Base-by-base conservation (phyloP, 2,888 invertebrate genomes). In the Merodon equestris region DNA sequence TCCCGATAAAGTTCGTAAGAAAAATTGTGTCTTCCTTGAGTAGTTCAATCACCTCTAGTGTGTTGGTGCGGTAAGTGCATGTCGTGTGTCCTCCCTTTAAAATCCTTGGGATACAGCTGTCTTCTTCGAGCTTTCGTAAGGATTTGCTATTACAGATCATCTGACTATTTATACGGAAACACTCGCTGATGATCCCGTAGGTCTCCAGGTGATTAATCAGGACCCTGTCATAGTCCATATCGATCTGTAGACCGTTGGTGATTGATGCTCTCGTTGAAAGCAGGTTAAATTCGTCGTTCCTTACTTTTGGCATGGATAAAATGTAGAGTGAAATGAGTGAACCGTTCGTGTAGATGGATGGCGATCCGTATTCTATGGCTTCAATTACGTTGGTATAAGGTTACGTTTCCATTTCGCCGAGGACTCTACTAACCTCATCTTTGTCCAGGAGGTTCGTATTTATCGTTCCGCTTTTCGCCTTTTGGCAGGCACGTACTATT, bases 331-430 rank as follows among this genome's bases (percentile, higher is more conserved):
- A 12, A 14, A n/a, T n/a, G n/a, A 70, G 47, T 7, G 82, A 42
- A 9, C 47, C 47, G 42, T 77, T 82, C 34, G 70, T 51, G 3
- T 72, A 44, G 19, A 81, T 57, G 9, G 50, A 44, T 3, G 81
- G 81, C 50, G 44, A 51, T 13, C 77, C 81, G 17, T 71, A 81
- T 42, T 81, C 73, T 0, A 82, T 61, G 7, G 77, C 81, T 44
- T 77, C 64, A 10, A 75, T 72, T 27, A 60, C 74, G 27, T 82
- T 82, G 5, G 34, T 18, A 17, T 77, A 81, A 1, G 77, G 81
- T 10, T 77, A 48, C 1, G 72, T 81, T 53, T 74, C 71, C 0
- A 66, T 19, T 68, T 72, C 72, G 1, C 38, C 60, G 36, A 70
- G 9, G 19, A 15, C 75, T 81, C 9, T n/a, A n/a, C n/a, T n/a